Percentiles rank a stretch among this genome's conserved stretches.
These are phyloP conservation scores for Diplodus puntazzo DNA, from an alignment of 2,797 vertebrate species.

Conservation along the genomic window DNA sequence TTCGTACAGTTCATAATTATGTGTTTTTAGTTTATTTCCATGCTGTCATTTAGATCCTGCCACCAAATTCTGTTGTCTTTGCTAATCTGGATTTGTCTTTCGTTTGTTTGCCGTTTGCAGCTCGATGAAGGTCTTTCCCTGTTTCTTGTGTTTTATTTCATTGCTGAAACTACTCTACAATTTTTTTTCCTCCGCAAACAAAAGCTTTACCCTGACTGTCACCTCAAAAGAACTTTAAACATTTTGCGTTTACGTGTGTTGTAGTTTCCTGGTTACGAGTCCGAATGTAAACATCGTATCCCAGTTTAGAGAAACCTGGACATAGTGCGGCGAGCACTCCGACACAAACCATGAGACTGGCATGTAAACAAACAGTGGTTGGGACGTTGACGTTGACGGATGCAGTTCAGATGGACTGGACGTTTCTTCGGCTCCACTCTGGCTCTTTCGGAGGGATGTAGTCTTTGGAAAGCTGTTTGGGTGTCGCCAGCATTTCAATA, in stretches of 20 bases:
- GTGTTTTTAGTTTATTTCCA: not conserved
- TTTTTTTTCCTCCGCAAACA: not conserved
- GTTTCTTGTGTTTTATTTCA: no score
- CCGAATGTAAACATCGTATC: no score
- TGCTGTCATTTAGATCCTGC: not conserved
- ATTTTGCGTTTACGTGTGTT: no score
- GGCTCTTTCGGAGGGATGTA: slow-evolving; percentile 71
- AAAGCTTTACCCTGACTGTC: not conserved
- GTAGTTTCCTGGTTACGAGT: no score
- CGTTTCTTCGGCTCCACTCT: slow-evolving; percentile 59
- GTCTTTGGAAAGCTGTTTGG: slow-evolving; percentile 74
- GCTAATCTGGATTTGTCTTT: not conserved
- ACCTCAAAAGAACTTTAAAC: not conserved
- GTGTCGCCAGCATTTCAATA: slow-evolving; percentile 74
- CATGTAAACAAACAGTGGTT: no score
- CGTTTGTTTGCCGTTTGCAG: not conserved
- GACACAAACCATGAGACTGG: no score
- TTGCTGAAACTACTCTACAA: not conserved
- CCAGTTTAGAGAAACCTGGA: no score
- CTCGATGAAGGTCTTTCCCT: no score
- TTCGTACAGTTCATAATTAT: not conserved
- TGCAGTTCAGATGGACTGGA: not conserved
- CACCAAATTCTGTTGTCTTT: not conserved
- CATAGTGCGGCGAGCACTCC: no score
- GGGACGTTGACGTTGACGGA: no score